Percentiles rank a stretch among this genome's conserved stretches.
These are phyloP conservation scores for Maniola hyperantus DNA, from an alignment of 2,888 invertebrate genomes.

Conservation along the genomic window DNA sequence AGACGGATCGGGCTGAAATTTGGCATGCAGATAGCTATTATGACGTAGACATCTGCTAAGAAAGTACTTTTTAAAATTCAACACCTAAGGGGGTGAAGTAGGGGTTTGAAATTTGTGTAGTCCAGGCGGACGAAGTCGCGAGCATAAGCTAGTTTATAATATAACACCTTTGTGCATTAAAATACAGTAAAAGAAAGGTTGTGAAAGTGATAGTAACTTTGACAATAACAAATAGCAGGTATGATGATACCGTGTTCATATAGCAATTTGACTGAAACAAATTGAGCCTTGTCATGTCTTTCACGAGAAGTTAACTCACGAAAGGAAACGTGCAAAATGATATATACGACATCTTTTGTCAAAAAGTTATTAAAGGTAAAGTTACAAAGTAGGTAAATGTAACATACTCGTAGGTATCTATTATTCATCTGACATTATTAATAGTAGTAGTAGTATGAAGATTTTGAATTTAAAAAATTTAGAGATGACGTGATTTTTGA, in stretches of 20 bases:
- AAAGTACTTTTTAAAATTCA: no score
- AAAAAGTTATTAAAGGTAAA: slow-evolving; percentile 22
- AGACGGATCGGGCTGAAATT: no score
- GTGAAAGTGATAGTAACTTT: neutral
- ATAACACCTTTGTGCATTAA: neutral
- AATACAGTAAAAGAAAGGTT: neutral
- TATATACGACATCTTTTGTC: slow-evolving; percentile 19
- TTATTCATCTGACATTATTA: neutral
- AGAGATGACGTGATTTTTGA: no score
- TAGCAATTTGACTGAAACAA: slow-evolving; percentile 28
- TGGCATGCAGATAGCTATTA: no score
- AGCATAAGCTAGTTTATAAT: no score
- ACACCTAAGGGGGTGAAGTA: no score
- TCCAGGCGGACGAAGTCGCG: no score
- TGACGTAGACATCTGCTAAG: no score
- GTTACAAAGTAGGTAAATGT: slow-evolving; percentile 14
- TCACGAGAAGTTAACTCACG: slow-evolving; percentile 25
- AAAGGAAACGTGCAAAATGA: slow-evolving; percentile 21
- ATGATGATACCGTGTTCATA: neutral
- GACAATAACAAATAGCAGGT: neutral
- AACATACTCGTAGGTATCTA: neutral
- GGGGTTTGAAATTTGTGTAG: no score
- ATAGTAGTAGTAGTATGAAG: neutral
- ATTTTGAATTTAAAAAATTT: no score
- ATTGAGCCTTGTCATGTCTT: slow-evolving; percentile 33